phyloP scores from a whole-genome alignment of 1,140 invertebrate genomes.

The Scaptomyza graminum region DNA sequence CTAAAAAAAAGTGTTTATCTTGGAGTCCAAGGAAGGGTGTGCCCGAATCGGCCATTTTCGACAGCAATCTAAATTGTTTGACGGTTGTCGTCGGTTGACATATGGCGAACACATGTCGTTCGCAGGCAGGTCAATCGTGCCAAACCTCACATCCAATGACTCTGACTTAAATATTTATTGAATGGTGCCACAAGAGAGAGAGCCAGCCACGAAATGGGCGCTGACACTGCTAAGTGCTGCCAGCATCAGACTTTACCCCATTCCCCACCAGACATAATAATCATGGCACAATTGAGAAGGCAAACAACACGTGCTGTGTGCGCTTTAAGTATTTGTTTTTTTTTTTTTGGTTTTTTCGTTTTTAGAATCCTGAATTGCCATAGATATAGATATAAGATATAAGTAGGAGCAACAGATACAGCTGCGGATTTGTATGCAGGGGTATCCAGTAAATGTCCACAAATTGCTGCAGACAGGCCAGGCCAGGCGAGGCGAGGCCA shows the following conservation, averaged over 20 bases:
- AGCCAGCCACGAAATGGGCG: not conserved
- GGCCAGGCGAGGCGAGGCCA: no score
- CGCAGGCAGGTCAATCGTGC: conserved; percentile 32
- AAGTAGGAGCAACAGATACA: conserved; percentile 60
- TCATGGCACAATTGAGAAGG: conserved; percentile 65
- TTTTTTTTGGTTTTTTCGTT: no score
- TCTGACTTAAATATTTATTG: conserved; percentile 66
- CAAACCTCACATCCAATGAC: conserved; percentile 18
- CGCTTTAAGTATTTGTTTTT: conserved; percentile 27
- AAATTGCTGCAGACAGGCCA: conserved; percentile 70
- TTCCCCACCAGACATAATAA: conserved; percentile 57
- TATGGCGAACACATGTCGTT: conserved; percentile 7
- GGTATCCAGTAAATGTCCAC: conserved; percentile 61
- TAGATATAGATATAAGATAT: conserved; percentile 46
- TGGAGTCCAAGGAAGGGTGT: no score
- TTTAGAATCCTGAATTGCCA: conserved; percentile 8
- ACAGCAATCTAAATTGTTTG: conserved; percentile 11
- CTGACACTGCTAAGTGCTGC: conserved; percentile 26
- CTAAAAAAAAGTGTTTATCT: no score
- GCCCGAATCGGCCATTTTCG: not conserved
- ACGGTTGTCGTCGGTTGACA: conserved; percentile 8
- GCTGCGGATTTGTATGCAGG: conserved; percentile 7
- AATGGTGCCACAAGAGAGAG: conserved; percentile 41
- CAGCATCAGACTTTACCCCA: conserved; percentile 10
- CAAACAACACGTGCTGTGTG: conserved; percentile 70